Percentiles rank a stretch among this genome's conserved stretches.
phyloP scores from a whole-genome alignment of 1,140 invertebrate species.

The Neodiprion lecontei region DNA sequence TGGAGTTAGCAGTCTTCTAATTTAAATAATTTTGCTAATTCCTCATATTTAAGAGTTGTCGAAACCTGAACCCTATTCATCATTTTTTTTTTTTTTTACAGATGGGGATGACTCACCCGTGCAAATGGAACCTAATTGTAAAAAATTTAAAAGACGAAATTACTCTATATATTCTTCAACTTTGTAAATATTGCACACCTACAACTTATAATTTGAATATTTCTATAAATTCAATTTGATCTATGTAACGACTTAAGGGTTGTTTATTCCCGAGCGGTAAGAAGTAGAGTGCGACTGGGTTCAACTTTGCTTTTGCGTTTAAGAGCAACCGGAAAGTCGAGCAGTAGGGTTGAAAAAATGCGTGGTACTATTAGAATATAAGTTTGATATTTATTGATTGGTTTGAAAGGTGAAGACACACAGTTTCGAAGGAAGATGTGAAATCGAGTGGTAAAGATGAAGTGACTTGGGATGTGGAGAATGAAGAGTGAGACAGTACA shows the following conservation, averaged over 20 bases:
- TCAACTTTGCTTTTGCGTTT: too few species aligned
- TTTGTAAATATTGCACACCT: conserved; percentile 16
- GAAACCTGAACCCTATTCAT: conserved; percentile 11
- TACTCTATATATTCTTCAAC: conserved; percentile 48
- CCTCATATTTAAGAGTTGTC: not conserved
- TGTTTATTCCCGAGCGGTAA: too few species aligned
- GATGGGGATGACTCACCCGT: conserved; percentile 20
- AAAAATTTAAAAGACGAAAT: conserved; percentile 56
- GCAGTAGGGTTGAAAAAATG: too few species aligned
- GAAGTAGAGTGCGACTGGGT: too few species aligned
- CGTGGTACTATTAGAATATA: too few species aligned
- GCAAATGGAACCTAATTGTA: conserved; percentile 38
- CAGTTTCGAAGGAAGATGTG: too few species aligned
- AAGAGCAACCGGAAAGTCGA: too few species aligned
- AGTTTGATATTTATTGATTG: too few species aligned
- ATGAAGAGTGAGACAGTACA: too few species aligned
- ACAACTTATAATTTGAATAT: not conserved
- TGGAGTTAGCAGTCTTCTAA: conserved; percentile 19
- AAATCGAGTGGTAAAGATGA: too few species aligned
- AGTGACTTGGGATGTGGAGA: too few species aligned
- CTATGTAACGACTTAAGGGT: not conserved
- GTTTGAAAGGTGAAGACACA: too few species aligned
- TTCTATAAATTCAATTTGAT: not conserved
- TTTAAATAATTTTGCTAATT: conserved; percentile 10
- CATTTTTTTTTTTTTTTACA: conserved; percentile 27